phyloP scores from a whole-genome alignment of 2,113 vertebrate species.

The Bombycilla garrulus region DNA sequence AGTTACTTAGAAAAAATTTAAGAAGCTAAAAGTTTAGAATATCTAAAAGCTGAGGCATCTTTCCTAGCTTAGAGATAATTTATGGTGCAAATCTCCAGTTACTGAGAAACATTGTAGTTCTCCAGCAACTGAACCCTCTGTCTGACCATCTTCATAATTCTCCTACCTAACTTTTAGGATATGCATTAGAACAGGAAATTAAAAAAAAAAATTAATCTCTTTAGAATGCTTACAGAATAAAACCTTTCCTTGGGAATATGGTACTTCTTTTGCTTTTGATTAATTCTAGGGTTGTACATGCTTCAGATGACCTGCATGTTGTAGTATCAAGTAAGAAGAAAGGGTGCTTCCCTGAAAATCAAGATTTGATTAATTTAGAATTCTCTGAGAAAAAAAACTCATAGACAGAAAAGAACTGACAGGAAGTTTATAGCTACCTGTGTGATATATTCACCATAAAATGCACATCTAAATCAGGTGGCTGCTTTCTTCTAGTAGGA shows the following conservation, averaged over 20 bases:
- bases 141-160: background rate
- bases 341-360: background rate
- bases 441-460: background rate
- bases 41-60: background rate
- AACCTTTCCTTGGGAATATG: background rate
- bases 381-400: background rate
- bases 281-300: background rate
- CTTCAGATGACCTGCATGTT: background rate
- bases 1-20: background rate
- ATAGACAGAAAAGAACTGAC: background rate
- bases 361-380: background rate
- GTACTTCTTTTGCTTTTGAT: background rate
- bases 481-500: background rate
- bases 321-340: background rate
- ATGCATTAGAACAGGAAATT: background rate
- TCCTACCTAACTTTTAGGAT: background rate
- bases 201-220: background rate
- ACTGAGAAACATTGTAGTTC: background rate
- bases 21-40: background rate
- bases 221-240: background rate
- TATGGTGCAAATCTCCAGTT: background rate
- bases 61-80: background rate
- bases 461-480: conserved; percentile 2
- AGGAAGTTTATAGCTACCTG: background rate
- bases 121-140: background rate